phyloP scores from a whole-genome alignment of 2,797 vertebrate species.

The Xiphophorus birchmanni region DNA sequence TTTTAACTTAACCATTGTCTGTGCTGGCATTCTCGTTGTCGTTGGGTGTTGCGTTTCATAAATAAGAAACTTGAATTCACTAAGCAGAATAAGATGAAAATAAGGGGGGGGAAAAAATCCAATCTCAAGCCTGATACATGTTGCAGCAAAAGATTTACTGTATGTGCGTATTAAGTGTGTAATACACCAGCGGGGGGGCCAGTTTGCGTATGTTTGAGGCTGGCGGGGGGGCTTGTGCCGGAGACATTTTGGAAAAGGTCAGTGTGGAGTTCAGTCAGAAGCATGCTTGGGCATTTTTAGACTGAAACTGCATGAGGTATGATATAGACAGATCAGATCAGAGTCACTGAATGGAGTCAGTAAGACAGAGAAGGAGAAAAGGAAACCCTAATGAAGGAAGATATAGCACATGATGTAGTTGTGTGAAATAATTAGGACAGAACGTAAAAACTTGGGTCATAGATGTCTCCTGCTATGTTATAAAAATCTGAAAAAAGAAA shows the following conservation, averaged over 20 bases:
- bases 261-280: constrained; percentile 58
- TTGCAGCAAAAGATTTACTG: constrained; percentile 13
- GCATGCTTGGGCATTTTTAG: constrained; percentile 45
- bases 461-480: neutral
- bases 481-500: neutral
- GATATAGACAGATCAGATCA: constrained; percentile 28
- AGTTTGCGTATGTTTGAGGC: constrained; percentile 60
- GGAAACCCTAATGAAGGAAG: neutral
- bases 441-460: neutral
- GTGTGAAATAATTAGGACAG: neutral
- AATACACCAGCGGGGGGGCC: constrained; percentile 45
- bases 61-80: constrained; percentile 21
- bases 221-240: constrained; percentile 66
- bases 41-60: neutral
- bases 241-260: constrained; percentile 74
- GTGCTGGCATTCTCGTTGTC: neutral
- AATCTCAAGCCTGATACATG: constrained; percentile 8
- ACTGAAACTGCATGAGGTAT: constrained; percentile 45
- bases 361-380: constrained; percentile 16
- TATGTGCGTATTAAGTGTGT: constrained; percentile 40
- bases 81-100: constrained; percentile 6
- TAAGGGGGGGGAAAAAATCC: neutral
- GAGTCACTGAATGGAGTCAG: constrained; percentile 27
- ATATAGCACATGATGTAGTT: neutral
- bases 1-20: neutral